A percentile compares a stretch with the other conserved stretches of the same genome.
These are phyloP conservation scores for Lagenorhynchus albirostris DNA, from an alignment of 2,113 vertebrate species.

Conservation along the genomic window DNA sequence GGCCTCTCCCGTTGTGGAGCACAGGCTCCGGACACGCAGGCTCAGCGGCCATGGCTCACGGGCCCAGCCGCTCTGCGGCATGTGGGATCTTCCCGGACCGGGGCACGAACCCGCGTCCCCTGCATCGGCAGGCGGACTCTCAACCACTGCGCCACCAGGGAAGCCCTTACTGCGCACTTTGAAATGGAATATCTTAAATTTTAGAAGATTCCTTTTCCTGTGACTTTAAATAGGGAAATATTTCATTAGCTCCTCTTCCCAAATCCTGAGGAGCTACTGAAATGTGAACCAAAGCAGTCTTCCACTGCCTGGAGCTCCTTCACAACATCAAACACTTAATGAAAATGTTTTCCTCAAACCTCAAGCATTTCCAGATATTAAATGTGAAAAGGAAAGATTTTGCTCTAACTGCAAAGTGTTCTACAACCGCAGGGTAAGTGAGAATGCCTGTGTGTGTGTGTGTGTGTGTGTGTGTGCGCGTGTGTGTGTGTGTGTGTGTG, in stretches of 20 bases:
- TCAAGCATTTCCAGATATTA: conserved; percentile 81
- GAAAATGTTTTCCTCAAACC: conserved; percentile 80
- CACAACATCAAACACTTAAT: conserved; percentile 79
- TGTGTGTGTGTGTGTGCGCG: accelerated
- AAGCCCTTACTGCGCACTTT: conserved; percentile 59
- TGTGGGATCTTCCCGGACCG: too few species aligned
- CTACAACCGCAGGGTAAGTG: conserved; percentile 48
- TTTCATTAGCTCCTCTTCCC: conserved; percentile 75
- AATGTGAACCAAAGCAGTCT: conserved; percentile 74
- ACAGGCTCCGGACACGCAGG: too few species aligned
- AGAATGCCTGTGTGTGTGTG: neutral
- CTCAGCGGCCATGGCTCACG: too few species aligned
- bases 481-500: too few species aligned
- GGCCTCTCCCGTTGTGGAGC: too few species aligned
- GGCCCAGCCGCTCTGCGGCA: too few species aligned
- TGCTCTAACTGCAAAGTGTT: conserved; percentile 61
- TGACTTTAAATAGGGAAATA: conserved; percentile 75
- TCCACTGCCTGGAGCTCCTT: conserved; percentile 77
- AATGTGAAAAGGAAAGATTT: conserved; percentile 69
- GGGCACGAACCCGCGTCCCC: too few species aligned
- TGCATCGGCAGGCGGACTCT: too few species aligned
- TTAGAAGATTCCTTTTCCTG: conserved; percentile 71
- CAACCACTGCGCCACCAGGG: too few species aligned
- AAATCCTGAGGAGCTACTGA: conserved; percentile 76
- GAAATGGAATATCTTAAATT: conserved; percentile 73